phyloP scores from a whole-genome alignment of 2,888 invertebrate species.

The Mechanitis mazaeus region DNA sequence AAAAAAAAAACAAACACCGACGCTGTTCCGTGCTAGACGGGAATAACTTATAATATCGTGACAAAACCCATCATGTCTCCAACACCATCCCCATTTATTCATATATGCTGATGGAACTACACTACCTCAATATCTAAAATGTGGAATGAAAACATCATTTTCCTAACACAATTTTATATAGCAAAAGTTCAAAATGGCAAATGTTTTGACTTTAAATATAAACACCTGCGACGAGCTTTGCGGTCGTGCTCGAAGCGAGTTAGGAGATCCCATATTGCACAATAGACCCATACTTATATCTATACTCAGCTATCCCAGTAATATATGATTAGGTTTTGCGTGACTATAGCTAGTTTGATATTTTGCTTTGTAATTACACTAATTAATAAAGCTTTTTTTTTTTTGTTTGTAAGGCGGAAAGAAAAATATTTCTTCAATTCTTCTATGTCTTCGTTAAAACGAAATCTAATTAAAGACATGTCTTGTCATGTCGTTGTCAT shows the following conservation, averaged over 20 bases:
- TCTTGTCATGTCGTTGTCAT: no score
- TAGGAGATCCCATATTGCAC: not conserved
- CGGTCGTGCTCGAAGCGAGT: not conserved
- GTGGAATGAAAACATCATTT: not conserved
- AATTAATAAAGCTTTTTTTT: not conserved
- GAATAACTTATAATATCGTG: no score
- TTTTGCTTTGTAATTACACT: not conserved
- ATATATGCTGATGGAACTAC: no score
- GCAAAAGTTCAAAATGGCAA: constrained; percentile 2
- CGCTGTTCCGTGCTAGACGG: no score
- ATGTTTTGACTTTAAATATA: constrained; percentile 12
- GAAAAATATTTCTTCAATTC: no score
- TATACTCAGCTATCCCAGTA: not conserved
- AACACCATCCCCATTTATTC: no score
- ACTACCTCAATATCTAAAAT: not conserved
- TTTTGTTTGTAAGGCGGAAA: no score
- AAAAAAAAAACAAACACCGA: no score
- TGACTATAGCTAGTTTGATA: not conserved
- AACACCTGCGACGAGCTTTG: constrained; percentile 6
- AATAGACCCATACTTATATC: not conserved
- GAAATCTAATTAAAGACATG: no score
- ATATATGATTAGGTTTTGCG: not conserved
- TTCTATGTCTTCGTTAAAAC: no score
- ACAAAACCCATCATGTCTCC: no score
- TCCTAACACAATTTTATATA: not conserved